Percentiles rank a stretch among this genome's conserved stretches.
Conservation (phyloP, 1,140 invertebrate genomes). For the Drosophila asahinai region DNA sequence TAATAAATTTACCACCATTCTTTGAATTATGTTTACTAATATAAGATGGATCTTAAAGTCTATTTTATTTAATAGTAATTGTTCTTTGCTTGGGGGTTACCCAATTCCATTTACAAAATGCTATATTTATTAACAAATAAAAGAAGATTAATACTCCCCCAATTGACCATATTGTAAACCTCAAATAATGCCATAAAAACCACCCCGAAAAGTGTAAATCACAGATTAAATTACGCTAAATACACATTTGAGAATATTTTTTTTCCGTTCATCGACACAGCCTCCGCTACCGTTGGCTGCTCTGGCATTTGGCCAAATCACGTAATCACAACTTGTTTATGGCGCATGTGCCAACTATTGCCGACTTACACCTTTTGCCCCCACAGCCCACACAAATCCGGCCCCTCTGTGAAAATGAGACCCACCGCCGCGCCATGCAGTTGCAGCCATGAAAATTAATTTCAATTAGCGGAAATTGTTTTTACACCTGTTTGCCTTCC, state of each 20-base stretch:
- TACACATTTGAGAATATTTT: constrained; percentile 23
- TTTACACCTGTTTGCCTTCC: constrained; percentile 60
- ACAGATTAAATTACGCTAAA: constrained; percentile 15
- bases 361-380: constrained; percentile 30
- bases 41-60: too few species aligned
- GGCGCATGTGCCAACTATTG: constrained; percentile 75
- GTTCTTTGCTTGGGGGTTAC: neutral
- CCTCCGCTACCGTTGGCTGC: constrained; percentile 9
- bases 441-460: constrained; percentile 68
- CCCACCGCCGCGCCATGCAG: constrained; percentile 9
- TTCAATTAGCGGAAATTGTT: constrained; percentile 79
- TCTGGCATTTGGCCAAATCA: constrained; percentile 79
- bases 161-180: neutral
- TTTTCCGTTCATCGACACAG: constrained; percentile 8
- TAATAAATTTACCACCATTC: too few species aligned
- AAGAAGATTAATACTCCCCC: neutral
- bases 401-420: constrained; percentile 16
- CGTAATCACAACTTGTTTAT: constrained; percentile 81
- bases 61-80: neutral
- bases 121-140: neutral
- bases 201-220: constrained; percentile 4
- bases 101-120: neutral
- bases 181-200: neutral
- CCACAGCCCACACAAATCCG: neutral
- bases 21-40: too few species aligned